These are phyloP conservation scores for Carpatolechia fugitivella DNA, from an alignment of 2,888 invertebrate species.

Conservation along the genomic window DNA sequence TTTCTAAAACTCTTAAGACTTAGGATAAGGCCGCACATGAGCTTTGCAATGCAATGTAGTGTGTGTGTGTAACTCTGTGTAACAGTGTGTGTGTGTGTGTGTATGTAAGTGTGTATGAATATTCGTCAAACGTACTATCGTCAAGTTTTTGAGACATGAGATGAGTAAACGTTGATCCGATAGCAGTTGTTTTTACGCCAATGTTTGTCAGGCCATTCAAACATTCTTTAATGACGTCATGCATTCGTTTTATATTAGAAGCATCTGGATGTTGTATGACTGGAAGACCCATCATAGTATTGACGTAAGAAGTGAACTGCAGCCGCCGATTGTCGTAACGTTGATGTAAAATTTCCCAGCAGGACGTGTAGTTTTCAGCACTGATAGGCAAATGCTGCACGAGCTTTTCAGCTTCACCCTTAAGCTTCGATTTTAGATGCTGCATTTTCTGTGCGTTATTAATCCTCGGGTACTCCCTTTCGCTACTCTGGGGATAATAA, in stretches of 20 bases:
- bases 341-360: constrained; percentile 24
- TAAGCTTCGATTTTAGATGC: no score
- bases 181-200: not conserved
- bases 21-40: no score
- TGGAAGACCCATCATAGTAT: not conserved
- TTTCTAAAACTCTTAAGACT: no score
- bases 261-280: constrained; percentile 19
- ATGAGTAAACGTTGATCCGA: not conserved
- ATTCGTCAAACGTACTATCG: constrained; percentile 19
- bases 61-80: no score
- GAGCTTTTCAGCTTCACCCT: constrained; percentile 28
- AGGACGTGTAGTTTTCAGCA: constrained; percentile 24
- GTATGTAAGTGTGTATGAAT: no score
- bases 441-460: constrained; percentile 29
- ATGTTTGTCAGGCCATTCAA: not conserved
- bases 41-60: no score
- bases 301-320: constrained; percentile 9
- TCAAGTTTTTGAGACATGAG: constrained; percentile 23
- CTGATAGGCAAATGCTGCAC: constrained; percentile 28
- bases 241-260: constrained; percentile 10
- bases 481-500: no score
- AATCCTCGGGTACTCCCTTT: constrained; percentile 18
- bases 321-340: constrained; percentile 21
- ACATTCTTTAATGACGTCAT: not conserved
- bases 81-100: no score